phyloP scores from a whole-genome alignment of 2,888 invertebrate species.

The Schrankia costaestrigalis region DNA sequence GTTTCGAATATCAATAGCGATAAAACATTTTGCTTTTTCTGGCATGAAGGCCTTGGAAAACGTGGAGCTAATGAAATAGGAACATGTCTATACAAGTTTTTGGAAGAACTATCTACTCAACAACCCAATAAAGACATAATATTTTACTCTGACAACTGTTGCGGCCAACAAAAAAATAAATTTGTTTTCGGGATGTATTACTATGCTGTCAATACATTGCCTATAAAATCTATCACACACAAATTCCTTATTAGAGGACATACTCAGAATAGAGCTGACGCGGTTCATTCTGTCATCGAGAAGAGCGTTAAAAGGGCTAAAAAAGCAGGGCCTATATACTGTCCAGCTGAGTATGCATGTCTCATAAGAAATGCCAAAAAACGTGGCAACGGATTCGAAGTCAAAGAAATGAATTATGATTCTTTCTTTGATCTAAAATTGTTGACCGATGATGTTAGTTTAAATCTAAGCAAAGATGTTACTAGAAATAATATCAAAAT shows the following conservation, averaged over 20 bases:
- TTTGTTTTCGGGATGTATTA: constrained; percentile 19
- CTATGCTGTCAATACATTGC: constrained; percentile 17
- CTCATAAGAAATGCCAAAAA: too few relatives aligned
- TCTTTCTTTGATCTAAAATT: too few relatives aligned
- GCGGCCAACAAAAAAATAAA: constrained; percentile 28
- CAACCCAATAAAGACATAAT: constrained; percentile 17
- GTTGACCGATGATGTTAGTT: too few relatives aligned
- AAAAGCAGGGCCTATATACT: constrained; percentile 19
- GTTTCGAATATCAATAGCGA: constrained; percentile 12
- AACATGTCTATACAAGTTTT: constrained; percentile 20
- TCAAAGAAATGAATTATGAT: too few relatives aligned
- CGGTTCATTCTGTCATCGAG: constrained; percentile 23
- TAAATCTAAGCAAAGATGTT: too few relatives aligned
- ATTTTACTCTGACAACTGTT: constrained; percentile 23
- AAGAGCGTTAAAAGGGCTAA: constrained; percentile 16
- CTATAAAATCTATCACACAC: constrained; percentile 15
- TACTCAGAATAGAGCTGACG: constrained; percentile 26
- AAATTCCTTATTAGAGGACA: constrained; percentile 17
- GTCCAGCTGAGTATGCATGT: too few relatives aligned
- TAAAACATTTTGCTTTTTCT: constrained; percentile 17
- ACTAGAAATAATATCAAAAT: too few relatives aligned
- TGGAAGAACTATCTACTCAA: constrained; percentile 12
- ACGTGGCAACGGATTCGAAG: too few relatives aligned
- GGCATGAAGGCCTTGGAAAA: constrained; percentile 24
- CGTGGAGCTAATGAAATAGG: constrained; percentile 27